Evolutionary conservation across 1,140 invertebrate genomes (phyloP).

Genomic region (Caenorhabditis remanei): DNA sequence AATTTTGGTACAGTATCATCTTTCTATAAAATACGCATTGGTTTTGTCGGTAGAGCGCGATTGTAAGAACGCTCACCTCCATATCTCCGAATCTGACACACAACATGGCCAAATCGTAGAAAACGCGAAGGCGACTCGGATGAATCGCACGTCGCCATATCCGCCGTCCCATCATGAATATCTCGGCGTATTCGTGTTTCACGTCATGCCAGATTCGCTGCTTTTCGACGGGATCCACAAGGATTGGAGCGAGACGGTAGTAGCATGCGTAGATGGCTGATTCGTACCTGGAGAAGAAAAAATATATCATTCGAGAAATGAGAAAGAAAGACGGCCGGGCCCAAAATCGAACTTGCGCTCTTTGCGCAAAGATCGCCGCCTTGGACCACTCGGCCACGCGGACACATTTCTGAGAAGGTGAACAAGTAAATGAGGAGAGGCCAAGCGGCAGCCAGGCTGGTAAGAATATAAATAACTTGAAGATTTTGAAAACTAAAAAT

Average conservation of each 20-base stretch:
- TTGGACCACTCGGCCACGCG: too few species aligned
- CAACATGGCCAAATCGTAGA: slow-evolving; percentile 64
- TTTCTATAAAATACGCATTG: slow-evolving; percentile 36
- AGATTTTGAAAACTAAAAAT: slow-evolving; percentile 28
- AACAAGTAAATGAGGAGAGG: too few species aligned
- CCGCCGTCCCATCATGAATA: slow-evolving; percentile 64
- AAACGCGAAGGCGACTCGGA: slow-evolving; percentile 58
- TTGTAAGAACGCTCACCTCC: not conserved
- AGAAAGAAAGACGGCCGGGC: too few species aligned
- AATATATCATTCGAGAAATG: too few species aligned
- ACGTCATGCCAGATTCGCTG: slow-evolving; percentile 60
- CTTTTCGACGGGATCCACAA: slow-evolving; percentile 50
- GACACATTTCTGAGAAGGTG: too few species aligned
- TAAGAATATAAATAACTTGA: too few species aligned
- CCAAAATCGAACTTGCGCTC: too few species aligned
- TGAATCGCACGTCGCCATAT: slow-evolving; percentile 64
- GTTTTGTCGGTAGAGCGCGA: too few species aligned
- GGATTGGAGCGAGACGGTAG: slow-evolving; percentile 61
- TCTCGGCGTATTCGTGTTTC: slow-evolving; percentile 64
- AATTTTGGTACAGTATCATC: slow-evolving; percentile 51
- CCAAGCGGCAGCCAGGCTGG: too few species aligned
- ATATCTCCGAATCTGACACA: slow-evolving; percentile 58
- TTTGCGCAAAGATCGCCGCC: too few species aligned
- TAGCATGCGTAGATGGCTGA: slow-evolving; percentile 65
- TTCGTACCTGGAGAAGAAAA: slow-evolving; percentile 58